These are phyloP conservation scores for Drosophila longiperda DNA, from an alignment of 2,888 invertebrate genomes.

Conservation along the genomic window DNA sequence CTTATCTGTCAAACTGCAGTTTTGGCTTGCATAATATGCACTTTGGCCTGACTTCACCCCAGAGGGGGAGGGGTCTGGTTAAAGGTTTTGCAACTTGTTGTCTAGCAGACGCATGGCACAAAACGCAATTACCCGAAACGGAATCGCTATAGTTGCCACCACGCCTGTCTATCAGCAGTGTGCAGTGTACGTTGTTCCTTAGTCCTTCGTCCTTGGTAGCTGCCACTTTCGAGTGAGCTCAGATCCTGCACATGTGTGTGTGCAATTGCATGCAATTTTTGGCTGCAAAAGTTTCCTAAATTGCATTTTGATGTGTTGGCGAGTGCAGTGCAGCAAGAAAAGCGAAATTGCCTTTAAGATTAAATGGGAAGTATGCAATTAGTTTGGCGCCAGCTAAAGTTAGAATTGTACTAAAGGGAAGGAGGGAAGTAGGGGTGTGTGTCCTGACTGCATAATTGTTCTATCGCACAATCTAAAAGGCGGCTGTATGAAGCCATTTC, in stretches of 20 bases:
- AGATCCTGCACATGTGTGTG: slow-evolving; percentile 56
- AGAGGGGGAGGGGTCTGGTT: slow-evolving; percentile 60
- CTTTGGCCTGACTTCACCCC: slow-evolving; percentile 49
- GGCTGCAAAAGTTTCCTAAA: slow-evolving; percentile 67
- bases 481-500: slow-evolving; percentile 61
- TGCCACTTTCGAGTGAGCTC: slow-evolving; percentile 17
- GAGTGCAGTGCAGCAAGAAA: slow-evolving; percentile 49
- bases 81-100: slow-evolving; percentile 55
- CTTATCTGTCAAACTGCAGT: slow-evolving; percentile 60
- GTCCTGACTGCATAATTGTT: slow-evolving; percentile 41
- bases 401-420: not conserved
- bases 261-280: slow-evolving; percentile 76
- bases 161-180: slow-evolving; percentile 21
- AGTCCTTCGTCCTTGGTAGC: slow-evolving; percentile 33
- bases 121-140: slow-evolving; percentile 73
- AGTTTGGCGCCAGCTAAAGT: slow-evolving; percentile 51
- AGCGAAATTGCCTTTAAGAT: slow-evolving; percentile 73
- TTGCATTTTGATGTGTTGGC: slow-evolving; percentile 52
- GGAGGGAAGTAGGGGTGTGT: no score
- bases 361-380: slow-evolving; percentile 66
- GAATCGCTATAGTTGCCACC: slow-evolving; percentile 43
- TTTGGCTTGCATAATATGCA: slow-evolving; percentile 78
- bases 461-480: slow-evolving; percentile 14
- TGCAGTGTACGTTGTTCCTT: slow-evolving; percentile 38
- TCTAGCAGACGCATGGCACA: slow-evolving; percentile 44